Percentiles rank a stretch among this genome's conserved stretches.
Conservation (phyloP, 2,113 vertebrate species). For the Syngnathus floridae region DNA sequence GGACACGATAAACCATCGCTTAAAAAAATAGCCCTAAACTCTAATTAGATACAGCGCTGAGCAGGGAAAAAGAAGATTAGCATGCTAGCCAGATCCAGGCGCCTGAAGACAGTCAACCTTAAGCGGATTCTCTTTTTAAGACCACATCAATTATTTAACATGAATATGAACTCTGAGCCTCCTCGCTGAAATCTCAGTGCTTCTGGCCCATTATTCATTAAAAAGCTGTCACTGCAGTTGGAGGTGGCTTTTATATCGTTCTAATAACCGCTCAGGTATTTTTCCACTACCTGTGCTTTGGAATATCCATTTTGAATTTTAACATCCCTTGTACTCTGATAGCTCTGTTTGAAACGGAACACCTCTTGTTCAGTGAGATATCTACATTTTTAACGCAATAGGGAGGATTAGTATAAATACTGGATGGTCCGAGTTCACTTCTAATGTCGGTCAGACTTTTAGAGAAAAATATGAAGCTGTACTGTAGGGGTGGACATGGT, state of each 20-base stretch:
- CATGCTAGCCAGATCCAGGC: constrained; percentile 18
- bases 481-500: background rate
- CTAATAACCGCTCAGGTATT: constrained; percentile 17
- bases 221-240: constrained; percentile 15
- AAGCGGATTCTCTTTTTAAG: constrained; percentile 35
- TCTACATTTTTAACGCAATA: constrained; percentile 3
- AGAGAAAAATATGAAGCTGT: background rate
- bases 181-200: constrained; percentile 33
- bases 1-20: background rate
- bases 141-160: constrained; percentile 52
- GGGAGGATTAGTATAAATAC: constrained; percentile 12
- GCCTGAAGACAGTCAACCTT: constrained; percentile 30
- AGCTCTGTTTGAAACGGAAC: constrained; percentile 11
- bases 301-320: constrained; percentile 28
- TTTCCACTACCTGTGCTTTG: constrained; percentile 19
- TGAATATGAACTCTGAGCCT: constrained; percentile 37
- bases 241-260: constrained; percentile 31
- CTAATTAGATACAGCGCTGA: constrained; percentile 11
- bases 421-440: background rate
- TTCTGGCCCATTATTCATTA: constrained; percentile 32
- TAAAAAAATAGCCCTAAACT: constrained; percentile 11
- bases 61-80: constrained; percentile 13
- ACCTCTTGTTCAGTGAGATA: constrained; percentile 10
- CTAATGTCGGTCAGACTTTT: background rate
- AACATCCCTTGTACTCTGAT: constrained; percentile 17